Evolutionary conservation across 2,113 vertebrate genomes (phyloP), one percentile per base, ranked within the genome.

Genomic region (Halichoeres trimaculatus): DNA sequence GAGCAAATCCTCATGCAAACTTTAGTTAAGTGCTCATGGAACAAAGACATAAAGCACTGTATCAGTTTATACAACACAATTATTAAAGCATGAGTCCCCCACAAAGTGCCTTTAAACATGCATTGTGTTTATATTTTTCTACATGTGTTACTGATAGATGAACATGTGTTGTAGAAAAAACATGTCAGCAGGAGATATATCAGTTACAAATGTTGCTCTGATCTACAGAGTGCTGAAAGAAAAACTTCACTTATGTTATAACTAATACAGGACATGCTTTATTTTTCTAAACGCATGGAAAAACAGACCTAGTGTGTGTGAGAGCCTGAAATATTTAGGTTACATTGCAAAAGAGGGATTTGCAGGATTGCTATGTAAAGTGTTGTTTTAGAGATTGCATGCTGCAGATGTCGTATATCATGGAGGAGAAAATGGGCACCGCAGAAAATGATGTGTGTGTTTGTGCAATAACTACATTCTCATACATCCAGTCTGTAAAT

Each of bases 71-170:
- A 40, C 36, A 67, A 38, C 5, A 17, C 8, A 72, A 48, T 65
- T 58, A 65, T 70, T 76, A 1, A 50, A 72, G 38, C 51, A 66
- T 40, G 24, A 55, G 35, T 34, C 13, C 22, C 10, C n/a, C 26
- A 30, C 51, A 68, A 48, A 48, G 45, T 48, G 45, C 45, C n/a
- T 54, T 73, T 68, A 48, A 78, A 70, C 30, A 69, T 76, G 40
- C 68, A 65, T 53, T 78, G 36, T 60, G 51, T 82, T 65, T 73
- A 23, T 69, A 69, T 41, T 51, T 51, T 78, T 62, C 65, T 51
- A 16, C 60, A 80, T 71, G 64, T 71, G 69, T 78, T 74, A 52
- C 75, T 85, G 45, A 84, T 79, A 34, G 58, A 74, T 76, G 47
- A 70, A 64, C 68, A 81, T 75, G 40, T 76, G 66, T 63, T 75